Conservation (phyloP, 2,113 vertebrate species). For the Brienomyrus longianalis region DNA sequence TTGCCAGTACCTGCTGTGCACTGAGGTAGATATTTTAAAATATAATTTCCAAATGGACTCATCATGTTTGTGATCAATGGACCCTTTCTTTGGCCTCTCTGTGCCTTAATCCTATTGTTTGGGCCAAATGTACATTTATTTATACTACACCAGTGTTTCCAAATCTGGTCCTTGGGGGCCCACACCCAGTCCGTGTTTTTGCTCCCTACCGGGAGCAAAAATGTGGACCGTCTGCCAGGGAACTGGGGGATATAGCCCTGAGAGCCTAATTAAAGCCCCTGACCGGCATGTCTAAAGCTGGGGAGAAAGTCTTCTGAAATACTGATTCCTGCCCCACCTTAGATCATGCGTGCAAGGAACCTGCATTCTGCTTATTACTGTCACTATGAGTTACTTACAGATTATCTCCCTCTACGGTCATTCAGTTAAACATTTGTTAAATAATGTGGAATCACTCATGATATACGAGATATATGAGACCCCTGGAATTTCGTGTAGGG, state of each 20-base stretch:
- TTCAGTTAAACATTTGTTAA: not conserved
- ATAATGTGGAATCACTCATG: not conserved
- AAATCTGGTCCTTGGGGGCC: not conserved
- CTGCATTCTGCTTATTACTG: not conserved
- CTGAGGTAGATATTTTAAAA: not conserved
- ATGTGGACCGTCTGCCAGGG: not conserved
- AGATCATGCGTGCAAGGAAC: not conserved
- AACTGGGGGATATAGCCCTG: not conserved
- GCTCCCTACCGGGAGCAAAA: not conserved
- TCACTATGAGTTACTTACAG: not conserved
- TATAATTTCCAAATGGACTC: constrained; percentile 27
- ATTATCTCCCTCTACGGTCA: not conserved
- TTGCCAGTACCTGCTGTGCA: not conserved
- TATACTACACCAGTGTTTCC: not conserved
- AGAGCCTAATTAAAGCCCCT: constrained; percentile 21
- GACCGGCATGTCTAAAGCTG: not conserved
- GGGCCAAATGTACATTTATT: constrained; percentile 17
- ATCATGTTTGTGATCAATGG: constrained; percentile 20
- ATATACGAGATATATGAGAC: not conserved
- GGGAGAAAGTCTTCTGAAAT: not conserved
- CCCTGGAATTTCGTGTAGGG: not conserved
- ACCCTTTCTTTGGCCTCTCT: not conserved
- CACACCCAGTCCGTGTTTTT: not conserved
- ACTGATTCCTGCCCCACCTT: not conserved
- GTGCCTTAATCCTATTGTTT: constrained; percentile 16